Conservation (phyloP, 1,140 invertebrate genomes). For the Ceratosolen solmsi region DNA sequence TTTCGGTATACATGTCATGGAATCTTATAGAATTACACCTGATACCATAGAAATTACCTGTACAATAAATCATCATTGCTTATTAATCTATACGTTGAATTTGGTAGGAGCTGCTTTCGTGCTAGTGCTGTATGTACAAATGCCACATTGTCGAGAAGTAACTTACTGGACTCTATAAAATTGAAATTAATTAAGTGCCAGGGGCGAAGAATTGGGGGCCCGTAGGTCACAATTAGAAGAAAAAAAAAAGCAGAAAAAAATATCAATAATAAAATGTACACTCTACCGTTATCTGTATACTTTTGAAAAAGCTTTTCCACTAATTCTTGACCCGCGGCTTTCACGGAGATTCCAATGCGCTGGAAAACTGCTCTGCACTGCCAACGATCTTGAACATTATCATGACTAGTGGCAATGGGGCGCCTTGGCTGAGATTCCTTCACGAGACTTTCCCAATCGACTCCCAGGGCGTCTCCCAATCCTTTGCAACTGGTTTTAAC, state of each 20-base stretch:
- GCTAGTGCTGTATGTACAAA: conserved; percentile 66
- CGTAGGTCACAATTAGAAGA: no score
- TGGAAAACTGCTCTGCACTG: conserved; percentile 81
- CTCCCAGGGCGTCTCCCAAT: conserved; percentile 89
- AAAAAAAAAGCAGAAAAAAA: not conserved
- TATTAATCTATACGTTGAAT: conserved; percentile 57
- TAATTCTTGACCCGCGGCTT: conserved; percentile 79
- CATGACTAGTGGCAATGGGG: conserved; percentile 65
- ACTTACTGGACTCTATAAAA: conserved; percentile 57
- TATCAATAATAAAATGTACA: conserved; percentile 26
- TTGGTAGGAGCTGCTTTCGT: conserved; percentile 59
- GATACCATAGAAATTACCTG: no score
- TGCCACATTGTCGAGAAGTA: conserved; percentile 65
- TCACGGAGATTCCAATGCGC: conserved; percentile 81
- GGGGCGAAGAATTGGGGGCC: not conserved
- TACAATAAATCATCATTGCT: conserved; percentile 64
- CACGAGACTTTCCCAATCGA: conserved; percentile 92
- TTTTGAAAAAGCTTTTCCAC: conserved; percentile 77
- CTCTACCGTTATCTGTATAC: conserved; percentile 70
- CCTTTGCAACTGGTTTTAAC: conserved; percentile 77
- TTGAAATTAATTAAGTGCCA: conserved; percentile 1
- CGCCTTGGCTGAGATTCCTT: conserved; percentile 80
- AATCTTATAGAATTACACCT: no score
- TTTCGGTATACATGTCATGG: no score
- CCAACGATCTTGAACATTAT: conserved; percentile 83